Percentiles rank a stretch among this genome's conserved stretches.
Evolutionary conservation across 2,797 vertebrate species (phyloP).

Genomic region (Novumbra hubbsi): DNA sequence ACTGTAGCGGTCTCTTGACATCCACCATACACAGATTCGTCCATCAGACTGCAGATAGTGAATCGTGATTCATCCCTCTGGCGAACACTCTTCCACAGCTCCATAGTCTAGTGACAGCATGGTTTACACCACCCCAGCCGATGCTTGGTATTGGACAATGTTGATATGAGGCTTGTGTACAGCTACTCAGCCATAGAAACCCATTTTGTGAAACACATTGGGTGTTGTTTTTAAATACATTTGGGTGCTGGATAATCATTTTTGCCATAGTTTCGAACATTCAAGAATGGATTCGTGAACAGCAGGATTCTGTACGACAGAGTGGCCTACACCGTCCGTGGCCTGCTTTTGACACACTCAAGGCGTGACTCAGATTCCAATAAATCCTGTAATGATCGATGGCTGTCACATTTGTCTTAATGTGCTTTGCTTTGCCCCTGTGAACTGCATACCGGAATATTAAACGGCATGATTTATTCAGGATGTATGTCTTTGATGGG

Average conservation of each 20-base stretch:
- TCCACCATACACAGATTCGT: no score
- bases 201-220: not conserved
- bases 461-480: slow-evolving; percentile 20
- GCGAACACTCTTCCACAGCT: no score
- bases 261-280: not conserved
- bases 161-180: no score
- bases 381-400: slow-evolving; percentile 10
- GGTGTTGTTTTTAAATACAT: not conserved
- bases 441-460: slow-evolving; percentile 11
- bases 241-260: no score
- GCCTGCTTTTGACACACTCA: not conserved
- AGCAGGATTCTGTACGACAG: not conserved
- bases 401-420: slow-evolving; percentile 21
- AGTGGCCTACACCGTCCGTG: not conserved
- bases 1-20: no score
- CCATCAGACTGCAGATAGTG: no score
- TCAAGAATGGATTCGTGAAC: not conserved
- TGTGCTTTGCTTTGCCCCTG: slow-evolving; percentile 1
- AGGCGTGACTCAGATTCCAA: not conserved
- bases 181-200: no score
- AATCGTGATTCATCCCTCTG: no score
- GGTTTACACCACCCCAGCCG: no score
- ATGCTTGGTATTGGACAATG: no score
- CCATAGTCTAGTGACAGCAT: no score
- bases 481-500: slow-evolving; percentile 1